Evolutionary conservation across 1,140 invertebrate species (phyloP).

Genomic region (Tetramorium parvispinum): DNA sequence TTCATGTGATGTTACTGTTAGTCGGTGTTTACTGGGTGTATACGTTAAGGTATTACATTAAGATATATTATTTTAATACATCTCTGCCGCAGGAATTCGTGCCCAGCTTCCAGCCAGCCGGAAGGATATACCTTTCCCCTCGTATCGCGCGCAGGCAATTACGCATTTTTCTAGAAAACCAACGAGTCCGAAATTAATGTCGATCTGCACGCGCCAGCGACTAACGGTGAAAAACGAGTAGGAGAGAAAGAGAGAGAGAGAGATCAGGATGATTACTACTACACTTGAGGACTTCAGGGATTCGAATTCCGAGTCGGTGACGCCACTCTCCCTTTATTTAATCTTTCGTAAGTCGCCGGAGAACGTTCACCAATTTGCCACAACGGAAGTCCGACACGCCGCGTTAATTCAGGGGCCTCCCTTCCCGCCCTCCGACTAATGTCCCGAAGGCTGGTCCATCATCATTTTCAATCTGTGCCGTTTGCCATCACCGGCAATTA

Average conservation of each 20-base stretch:
- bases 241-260: not conserved
- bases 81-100: not conserved
- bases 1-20: no score
- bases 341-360: slow-evolving; percentile 66
- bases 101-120: not conserved
- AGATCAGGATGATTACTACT: slow-evolving; percentile 42
- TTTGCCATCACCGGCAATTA: slow-evolving; percentile 40
- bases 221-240: not conserved
- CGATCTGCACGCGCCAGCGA: not conserved
- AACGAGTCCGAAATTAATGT: slow-evolving; percentile 1
- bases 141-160: not conserved
- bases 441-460: slow-evolving; percentile 38
- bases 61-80: slow-evolving; percentile 5
- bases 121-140: not conserved
- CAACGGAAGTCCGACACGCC: slow-evolving; percentile 49
- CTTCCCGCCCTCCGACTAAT: not conserved
- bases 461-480: slow-evolving; percentile 58
- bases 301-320: slow-evolving; percentile 74
- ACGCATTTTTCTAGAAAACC: not conserved
- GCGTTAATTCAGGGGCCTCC: slow-evolving; percentile 46
- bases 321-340: slow-evolving; percentile 60
- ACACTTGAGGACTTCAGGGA: slow-evolving; percentile 63
- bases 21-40: no score
- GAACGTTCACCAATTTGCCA: slow-evolving; percentile 47
- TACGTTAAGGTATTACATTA: not conserved